Conservation (phyloP, 2,888 invertebrate genomes). For the Lasius platythorax region DNA sequence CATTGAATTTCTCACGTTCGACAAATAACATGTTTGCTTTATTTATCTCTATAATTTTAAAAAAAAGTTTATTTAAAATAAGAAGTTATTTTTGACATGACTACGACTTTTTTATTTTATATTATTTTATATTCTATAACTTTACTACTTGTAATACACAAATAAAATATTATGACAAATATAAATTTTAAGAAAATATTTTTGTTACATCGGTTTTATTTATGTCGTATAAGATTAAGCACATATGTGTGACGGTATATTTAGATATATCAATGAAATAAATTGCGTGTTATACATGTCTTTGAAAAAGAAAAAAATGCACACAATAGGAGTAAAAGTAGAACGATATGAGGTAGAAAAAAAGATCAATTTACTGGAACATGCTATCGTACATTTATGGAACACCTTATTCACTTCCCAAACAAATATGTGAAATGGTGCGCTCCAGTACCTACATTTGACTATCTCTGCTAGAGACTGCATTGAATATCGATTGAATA, state of each 20-base stretch:
- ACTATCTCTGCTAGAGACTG: neutral
- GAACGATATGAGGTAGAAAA: neutral
- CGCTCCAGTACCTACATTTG: neutral
- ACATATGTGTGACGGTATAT: neutral
- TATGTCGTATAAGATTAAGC: neutral
- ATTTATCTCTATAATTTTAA: neutral
- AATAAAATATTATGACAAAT: neutral
- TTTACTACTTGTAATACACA: neutral
- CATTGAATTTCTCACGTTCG: neutral
- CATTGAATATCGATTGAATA: constrained; percentile 22
- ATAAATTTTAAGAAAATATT: neutral
- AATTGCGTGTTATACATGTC: neutral
- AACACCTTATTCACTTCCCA: constrained; percentile 1
- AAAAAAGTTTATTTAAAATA: neutral
- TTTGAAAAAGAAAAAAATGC: neutral
- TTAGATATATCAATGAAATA: neutral
- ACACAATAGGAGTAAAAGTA: neutral
- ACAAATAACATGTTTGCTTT: neutral
- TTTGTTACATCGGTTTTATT: neutral
- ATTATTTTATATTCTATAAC: neutral
- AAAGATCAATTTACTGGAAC: neutral
- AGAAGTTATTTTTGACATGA: neutral
- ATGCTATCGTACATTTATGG: constrained; percentile 13
- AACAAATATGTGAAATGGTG: constrained; percentile 18
- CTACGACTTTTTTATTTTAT: neutral